A percentile compares a stretch with the other conserved stretches of the same genome.
Conservation (phyloP, 1,140 invertebrate genomes). For the Aphelenchoides fujianensis region DNA sequence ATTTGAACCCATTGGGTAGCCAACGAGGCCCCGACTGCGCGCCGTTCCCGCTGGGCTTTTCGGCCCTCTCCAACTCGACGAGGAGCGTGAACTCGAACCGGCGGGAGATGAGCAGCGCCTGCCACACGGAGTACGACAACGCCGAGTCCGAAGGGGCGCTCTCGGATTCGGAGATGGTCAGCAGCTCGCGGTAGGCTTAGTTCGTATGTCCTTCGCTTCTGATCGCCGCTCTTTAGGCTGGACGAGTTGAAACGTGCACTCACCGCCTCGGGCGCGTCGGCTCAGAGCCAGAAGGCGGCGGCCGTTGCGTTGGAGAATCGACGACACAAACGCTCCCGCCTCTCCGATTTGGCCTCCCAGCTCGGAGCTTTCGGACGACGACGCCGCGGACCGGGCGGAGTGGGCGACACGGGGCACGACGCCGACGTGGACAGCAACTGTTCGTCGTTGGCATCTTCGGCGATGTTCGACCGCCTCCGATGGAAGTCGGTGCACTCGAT, state of each 20-base stretch:
- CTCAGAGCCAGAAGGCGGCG: background rate
- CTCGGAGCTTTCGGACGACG: background rate
- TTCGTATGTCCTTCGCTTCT: background rate
- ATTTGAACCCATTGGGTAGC: constrained; percentile 28
- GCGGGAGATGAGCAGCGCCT: constrained; percentile 50
- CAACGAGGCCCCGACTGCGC: constrained; percentile 24
- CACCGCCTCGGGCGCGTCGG: background rate
- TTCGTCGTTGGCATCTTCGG: constrained; percentile 40
- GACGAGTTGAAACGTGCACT: constrained; percentile 31
- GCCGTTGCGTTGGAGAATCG: background rate
- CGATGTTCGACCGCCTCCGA: constrained; percentile 32
- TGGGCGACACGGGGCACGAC: constrained; percentile 33
- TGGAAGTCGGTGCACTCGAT: constrained; percentile 45
- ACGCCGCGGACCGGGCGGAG: background rate
- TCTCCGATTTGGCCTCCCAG: background rate
- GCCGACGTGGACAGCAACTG: constrained; percentile 44
- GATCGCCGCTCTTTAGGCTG: constrained; percentile 27
- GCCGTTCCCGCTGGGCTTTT: constrained; percentile 28
- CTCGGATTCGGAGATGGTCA: constrained; percentile 39
- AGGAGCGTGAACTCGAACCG: constrained; percentile 31
- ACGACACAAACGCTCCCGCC: constrained; percentile 14
- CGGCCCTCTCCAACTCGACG: constrained; percentile 32
- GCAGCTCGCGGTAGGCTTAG: background rate
- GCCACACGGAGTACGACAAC: constrained; percentile 57
- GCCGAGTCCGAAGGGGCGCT: constrained; percentile 47